Evolutionary conservation across 2,888 invertebrate genomes (phyloP).

Genomic region (Dasypolia templi): DNA sequence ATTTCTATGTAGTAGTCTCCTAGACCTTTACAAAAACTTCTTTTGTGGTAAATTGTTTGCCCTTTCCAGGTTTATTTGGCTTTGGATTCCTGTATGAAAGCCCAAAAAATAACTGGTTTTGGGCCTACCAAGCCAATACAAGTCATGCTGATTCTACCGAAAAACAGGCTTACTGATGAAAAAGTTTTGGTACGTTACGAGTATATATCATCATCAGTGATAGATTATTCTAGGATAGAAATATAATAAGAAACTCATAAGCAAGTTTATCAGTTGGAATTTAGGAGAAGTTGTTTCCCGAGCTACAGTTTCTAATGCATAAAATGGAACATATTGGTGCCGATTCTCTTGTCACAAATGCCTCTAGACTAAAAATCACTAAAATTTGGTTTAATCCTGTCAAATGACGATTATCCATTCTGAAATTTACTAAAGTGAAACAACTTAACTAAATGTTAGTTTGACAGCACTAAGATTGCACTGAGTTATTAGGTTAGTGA

Average conservation of each 20-base stretch:
- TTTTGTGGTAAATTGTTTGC: constrained; percentile 7
- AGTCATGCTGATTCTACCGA: neutral
- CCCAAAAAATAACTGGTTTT: too few species aligned
- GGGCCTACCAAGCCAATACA: too few species aligned
- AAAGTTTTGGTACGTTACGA: neutral
- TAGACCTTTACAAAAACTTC: neutral
- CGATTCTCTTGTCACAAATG: too few species aligned
- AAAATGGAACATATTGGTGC: too few species aligned
- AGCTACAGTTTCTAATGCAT: neutral
- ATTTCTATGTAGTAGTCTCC: neutral
- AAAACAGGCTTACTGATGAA: neutral
- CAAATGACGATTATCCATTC: too few species aligned
- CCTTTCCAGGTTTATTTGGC: neutral
- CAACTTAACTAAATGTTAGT: too few species aligned
- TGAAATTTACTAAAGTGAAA: too few species aligned
- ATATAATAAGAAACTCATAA: neutral
- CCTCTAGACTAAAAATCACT: too few species aligned
- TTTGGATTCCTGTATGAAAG: neutral
- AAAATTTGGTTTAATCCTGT: too few species aligned
- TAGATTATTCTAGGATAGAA: neutral
- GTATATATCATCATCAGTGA: neutral
- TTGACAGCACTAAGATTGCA: too few species aligned
- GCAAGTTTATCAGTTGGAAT: neutral
- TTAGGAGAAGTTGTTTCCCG: neutral
- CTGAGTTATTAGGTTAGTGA: too few species aligned